A percentile compares a stretch with the other conserved stretches of the same genome.
phyloP scores from a whole-genome alignment of 2,888 invertebrate species.

The Rhingia rostrata region DNA sequence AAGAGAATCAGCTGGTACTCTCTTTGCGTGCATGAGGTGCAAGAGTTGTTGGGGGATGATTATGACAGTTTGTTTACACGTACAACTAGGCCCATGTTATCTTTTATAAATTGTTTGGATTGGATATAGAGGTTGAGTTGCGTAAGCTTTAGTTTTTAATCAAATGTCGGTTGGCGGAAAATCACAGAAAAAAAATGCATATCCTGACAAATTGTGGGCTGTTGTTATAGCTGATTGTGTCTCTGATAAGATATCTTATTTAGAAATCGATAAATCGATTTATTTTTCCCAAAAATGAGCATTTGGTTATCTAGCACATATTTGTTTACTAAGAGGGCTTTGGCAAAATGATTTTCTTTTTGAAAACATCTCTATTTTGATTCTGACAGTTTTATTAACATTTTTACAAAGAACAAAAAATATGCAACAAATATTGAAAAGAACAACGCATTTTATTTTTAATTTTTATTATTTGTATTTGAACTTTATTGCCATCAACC shows the following conservation, averaged over 20 bases:
- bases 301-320: background rate
- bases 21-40: background rate
- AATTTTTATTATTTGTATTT: too few species aligned
- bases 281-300: background rate
- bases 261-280: background rate
- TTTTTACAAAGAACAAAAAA: too few species aligned
- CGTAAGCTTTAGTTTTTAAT: background rate
- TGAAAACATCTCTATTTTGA: too few species aligned
- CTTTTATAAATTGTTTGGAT: constrained; percentile 5
- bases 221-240: background rate
- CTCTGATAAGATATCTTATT: background rate
- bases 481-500: too few species aligned
- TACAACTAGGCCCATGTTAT: constrained; percentile 16
- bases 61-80: constrained; percentile 48
- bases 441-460: too few species aligned
- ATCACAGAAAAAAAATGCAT: background rate
- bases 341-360: too few species aligned
- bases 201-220: background rate
- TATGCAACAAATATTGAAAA: too few species aligned
- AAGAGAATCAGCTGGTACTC: constrained; percentile 37
- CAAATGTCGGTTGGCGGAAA: background rate
- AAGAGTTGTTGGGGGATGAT: constrained; percentile 4
- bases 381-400: too few species aligned
- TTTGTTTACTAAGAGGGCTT: too few species aligned
- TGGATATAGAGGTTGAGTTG: background rate